These are phyloP conservation scores for Pseudochirops cupreus DNA, from an alignment of 2,797 vertebrate genomes.

Conservation along the genomic window DNA sequence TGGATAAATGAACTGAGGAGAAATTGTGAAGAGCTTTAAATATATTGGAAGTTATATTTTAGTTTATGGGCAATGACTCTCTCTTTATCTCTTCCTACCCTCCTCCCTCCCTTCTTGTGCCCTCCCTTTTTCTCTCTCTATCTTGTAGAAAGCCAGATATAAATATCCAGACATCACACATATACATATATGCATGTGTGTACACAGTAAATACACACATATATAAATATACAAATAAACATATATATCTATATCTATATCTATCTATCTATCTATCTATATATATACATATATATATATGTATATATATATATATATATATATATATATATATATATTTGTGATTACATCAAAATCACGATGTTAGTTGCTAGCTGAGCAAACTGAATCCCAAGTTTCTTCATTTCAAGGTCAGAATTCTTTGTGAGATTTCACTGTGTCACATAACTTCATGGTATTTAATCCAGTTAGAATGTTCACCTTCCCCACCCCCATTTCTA, in stretches of 20 bases:
- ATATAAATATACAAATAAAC: neutral
- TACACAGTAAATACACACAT: too few species aligned
- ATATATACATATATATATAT: neutral
- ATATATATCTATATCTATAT: neutral
- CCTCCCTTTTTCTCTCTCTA: neutral
- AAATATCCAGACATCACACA: neutral
- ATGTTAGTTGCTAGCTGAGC: neutral
- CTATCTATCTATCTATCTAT: too few species aligned
- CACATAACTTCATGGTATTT: neutral
- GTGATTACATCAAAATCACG: neutral
- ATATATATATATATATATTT: neutral
- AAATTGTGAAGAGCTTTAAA: neutral
- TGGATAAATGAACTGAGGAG: neutral
- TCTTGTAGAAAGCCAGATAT: neutral
- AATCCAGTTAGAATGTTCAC: neutral
- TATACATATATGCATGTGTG: neutral
- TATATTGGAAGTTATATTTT: neutral
- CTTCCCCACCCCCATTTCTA: neutral
- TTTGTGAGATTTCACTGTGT: neutral
- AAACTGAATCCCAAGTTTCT: neutral
- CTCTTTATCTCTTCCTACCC: neutral
- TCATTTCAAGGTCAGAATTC: neutral
- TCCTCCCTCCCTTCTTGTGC: neutral
- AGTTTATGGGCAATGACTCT: neutral
- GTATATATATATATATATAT: neutral